Evolutionary conservation across 2,797 vertebrate genomes (phyloP).

Genomic region (Alfaro cultratus): DNA sequence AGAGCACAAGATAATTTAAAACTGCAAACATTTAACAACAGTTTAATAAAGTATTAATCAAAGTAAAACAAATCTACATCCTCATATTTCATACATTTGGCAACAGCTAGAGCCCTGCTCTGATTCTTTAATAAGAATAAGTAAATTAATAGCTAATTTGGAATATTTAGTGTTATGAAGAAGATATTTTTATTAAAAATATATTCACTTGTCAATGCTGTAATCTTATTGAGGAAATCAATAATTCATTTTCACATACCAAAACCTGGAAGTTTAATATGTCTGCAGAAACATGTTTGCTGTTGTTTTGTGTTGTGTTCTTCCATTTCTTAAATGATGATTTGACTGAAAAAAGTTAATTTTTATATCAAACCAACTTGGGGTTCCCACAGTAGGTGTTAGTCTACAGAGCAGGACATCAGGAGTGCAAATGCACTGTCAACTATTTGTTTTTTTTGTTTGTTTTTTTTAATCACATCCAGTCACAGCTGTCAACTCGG

Average conservation of each 20-base stretch:
- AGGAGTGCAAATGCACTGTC: too few relatives aligned
- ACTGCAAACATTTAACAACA: not conserved
- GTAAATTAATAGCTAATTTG: not conserved
- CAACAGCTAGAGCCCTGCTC: not conserved
- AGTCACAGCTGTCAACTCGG: not conserved
- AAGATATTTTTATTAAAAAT: not conserved
- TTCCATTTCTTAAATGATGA: not conserved
- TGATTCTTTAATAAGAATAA: not conserved
- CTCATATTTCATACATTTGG: not conserved
- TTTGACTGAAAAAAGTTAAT: too few relatives aligned
- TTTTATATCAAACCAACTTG: too few relatives aligned
- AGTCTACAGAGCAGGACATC: not conserved
- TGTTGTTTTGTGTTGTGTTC: not conserved
- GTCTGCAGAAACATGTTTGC: not conserved
- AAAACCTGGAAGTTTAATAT: not conserved
- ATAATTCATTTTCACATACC: not conserved
- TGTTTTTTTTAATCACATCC: not conserved
- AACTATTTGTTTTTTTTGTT: not conserved
- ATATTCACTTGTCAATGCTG: not conserved
- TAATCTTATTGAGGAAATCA: not conserved
- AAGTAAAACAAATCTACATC: not conserved
- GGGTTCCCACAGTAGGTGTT: not conserved
- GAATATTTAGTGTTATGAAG: not conserved
- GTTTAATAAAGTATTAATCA: not conserved
- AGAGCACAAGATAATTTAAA: not conserved